phyloP scores from a whole-genome alignment of 23 tunicate species.

The Styela clava region DNA sequence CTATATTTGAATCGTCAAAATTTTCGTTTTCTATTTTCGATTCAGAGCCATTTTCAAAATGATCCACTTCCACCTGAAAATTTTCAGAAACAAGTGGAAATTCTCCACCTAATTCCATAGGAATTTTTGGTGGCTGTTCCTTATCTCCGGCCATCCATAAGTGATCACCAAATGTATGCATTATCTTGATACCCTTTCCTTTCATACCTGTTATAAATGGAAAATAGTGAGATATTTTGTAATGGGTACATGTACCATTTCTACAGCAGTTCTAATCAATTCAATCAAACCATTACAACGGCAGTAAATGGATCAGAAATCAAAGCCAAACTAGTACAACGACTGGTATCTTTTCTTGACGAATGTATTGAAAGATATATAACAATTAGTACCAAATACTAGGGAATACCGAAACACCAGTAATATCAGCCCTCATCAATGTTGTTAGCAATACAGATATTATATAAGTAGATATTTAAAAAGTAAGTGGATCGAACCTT shows the following conservation, averaged over 20 bases:
- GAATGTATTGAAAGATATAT: too few relatives aligned
- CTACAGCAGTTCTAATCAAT: not conserved
- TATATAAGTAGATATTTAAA: too few relatives aligned
- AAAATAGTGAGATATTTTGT: not conserved
- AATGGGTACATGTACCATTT: not conserved
- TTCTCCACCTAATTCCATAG: too few relatives aligned
- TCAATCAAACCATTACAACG: too few relatives aligned
- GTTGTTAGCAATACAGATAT: too few relatives aligned
- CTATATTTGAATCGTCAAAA: not conserved
- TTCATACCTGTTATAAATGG: slow-evolving; percentile 31
- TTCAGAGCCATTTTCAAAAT: not conserved
- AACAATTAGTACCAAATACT: too few relatives aligned
- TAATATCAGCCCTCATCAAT: too few relatives aligned
- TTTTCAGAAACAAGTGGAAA: too few relatives aligned
- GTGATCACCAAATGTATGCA: slow-evolving; percentile 90
- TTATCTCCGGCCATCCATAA: slow-evolving; percentile 77
- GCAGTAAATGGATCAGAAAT: too few relatives aligned
- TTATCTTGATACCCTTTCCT: slow-evolving; percentile 77
- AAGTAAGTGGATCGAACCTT: too few relatives aligned
- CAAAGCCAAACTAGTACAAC: not conserved
- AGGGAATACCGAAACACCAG: too few relatives aligned
- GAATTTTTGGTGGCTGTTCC: slow-evolving; percentile 54
- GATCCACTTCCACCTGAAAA: too few relatives aligned
- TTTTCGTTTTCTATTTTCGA: not conserved
- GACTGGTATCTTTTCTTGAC: not conserved